Base-by-base conservation (phyloP, 2,797 vertebrate species). In the Pseudomugil tenellus region DNA sequence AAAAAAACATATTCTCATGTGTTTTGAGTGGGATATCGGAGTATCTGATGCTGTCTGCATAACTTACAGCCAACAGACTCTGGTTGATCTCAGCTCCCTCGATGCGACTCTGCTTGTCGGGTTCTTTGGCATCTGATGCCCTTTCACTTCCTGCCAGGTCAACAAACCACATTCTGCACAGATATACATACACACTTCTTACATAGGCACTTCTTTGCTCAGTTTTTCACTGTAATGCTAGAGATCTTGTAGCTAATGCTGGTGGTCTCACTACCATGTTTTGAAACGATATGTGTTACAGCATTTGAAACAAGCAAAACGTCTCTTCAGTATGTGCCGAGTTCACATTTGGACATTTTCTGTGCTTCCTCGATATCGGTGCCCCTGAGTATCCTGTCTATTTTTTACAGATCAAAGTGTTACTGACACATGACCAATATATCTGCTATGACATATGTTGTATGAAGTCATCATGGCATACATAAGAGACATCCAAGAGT, bases 11-110 rank as follows among this genome's bases (percentile, higher is more conserved):
- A 17, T 56, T 31, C 11, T 48, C 4, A 64, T 61, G 26, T 56
- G 2, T 46, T 48, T 53, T 71, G 11, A 28, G 10, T 21, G 17
- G n/a, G 43, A 53, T 46, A 1, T 71, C 19, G 58, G 12, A 21
- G 23, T 63, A 17, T 59, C 25, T 74, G 12, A 26, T 16, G 0
- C 5, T 34, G 16, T 74, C 14, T 63, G 35, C 51, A 23, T 25
- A 17, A 82, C 95, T 94, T 92, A 98, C 96, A 74, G 96, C 96
- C 83, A 98, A 83, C 61, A 98, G 94, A 87, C 97, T 97, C 90
- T 96, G 96, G 82, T 97, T 98, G 89, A 97, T 98, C 91, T 97
- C 96, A 53, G 96, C 96, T 78, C 94, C 96, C 89, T 97, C 97
- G 89, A 96, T 94, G 76, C 96, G 96, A 58, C 94, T 96, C 87